Base-by-base conservation (phyloP, 2,113 vertebrate species). In the Peromyscus leucopus region DNA sequence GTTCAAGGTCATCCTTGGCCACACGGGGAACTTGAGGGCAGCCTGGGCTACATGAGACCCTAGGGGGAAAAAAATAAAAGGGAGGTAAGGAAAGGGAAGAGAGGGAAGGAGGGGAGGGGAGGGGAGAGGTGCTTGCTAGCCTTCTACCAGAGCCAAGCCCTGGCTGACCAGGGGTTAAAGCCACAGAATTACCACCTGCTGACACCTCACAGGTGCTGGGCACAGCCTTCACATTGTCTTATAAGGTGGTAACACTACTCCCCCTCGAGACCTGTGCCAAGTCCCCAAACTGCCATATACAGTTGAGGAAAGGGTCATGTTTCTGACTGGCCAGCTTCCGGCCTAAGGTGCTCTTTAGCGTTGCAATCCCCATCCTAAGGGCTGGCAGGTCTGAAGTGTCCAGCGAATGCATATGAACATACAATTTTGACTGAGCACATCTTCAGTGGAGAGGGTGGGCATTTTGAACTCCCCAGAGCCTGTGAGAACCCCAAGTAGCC, bases 211-310 rank as follows among this genome's bases (percentile, higher is more conserved):
- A 17, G 6, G 51, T 31, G 13, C 80, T 28, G 48, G 63, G 10
- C 26, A 10, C 19, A 17, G 31, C 9, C 1, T 2, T 11, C 15
- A 1, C 57, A 4, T 39, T 24, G 39, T 48, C 39, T 48, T 5
- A 2, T 0, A 11, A n/a, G 59, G 17, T 85, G 79, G 13, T 33
- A 3, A 24, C 0, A 0, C 21, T 46, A 59, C 72, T 39, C 72
- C 12, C 57, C 3, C 67, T 86, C 83, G 11, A 85, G 12, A 39
- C 72, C 51, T 12, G 31, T 28, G 48, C 89, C 46, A 39, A 46
- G 63, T 33, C 61, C 86, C 86, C 28, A 67, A 78, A 84, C 5
- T 5, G 24, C 15, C 21, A 15, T 22, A 7, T 7, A 28, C 39
- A 65, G n/a, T 6, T 7, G 72, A 28, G 24, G 46, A 5, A 42